These are phyloP conservation scores for Aspidiotus destructor DNA, from an alignment of 2,888 invertebrate species.

Conservation along the genomic window DNA sequence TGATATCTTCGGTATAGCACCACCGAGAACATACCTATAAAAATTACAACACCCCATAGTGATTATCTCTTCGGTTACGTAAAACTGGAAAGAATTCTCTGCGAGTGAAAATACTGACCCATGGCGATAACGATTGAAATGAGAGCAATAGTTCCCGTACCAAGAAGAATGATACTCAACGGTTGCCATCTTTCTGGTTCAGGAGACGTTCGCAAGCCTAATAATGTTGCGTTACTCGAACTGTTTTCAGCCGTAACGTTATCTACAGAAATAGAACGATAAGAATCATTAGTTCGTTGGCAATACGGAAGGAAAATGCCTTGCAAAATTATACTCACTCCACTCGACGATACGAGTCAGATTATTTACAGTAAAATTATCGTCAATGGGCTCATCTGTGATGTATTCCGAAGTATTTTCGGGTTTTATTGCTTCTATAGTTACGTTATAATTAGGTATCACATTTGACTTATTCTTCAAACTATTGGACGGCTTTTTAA, in stretches of 20 bases:
- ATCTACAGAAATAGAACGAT: no score
- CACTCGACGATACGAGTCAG: not conserved
- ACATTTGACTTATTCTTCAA: constrained; percentile 2
- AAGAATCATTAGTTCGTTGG: no score
- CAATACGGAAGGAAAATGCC: not conserved
- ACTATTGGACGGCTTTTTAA: not conserved
- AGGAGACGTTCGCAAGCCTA: not conserved
- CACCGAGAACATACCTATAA: constrained; percentile 19
- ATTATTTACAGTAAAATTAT: not conserved
- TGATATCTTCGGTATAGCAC: constrained; percentile 33
- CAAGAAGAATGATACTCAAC: not conserved
- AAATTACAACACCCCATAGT: not conserved
- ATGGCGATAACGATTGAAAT: not conserved
- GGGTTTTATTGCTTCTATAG: not conserved
- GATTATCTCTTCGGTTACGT: no score
- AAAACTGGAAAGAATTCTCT: no score
- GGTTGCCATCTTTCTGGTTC: not conserved
- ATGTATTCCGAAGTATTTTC: constrained; percentile 1
- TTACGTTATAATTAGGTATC: not conserved
- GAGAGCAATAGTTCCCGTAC: not conserved
- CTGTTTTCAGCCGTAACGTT: no score
- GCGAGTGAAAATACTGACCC: not conserved
- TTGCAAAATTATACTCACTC: not conserved
- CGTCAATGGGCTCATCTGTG: not conserved
- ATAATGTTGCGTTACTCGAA: not conserved